Evolutionary conservation across 2,888 invertebrate species (phyloP), one percentile per base, ranked within the genome.

Genomic region (Xanthorhoe spadicearia): DNA sequence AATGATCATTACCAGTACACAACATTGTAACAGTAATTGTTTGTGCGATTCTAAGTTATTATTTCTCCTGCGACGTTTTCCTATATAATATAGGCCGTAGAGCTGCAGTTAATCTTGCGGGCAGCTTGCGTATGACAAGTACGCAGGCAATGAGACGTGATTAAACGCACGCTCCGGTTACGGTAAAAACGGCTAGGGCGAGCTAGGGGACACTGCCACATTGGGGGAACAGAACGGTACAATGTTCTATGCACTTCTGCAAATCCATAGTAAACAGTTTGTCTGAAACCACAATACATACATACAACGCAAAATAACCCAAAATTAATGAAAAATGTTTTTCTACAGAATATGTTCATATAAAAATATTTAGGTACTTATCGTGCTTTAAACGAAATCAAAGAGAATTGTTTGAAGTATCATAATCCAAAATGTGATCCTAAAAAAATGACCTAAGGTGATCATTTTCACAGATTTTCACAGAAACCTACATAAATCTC

Each of bases 121-220:
- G 62, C 64, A 66, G 68, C 66, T 57, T 75, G 72, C 71, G 72
- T 74, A 77, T 79, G 77, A 77, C 75, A 77, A 77, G 73, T 70
- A 76, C 71, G 72, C 69, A 49, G 62, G 73, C 66, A 75, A 69
- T 72, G 74, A 69, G 69, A 71, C 74, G 72, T 77, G 76, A 77
- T 78, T 76, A 78, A 77, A 78, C 71, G 74, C 77, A 74, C 71
- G 68, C 70, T 73, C 73, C 61, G 70, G 73, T 74, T 76, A 79
- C 76, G 69, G 75, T 77, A 76, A 77, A 77, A 76, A 76, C 73
- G 66, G 57, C 71, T 69, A 69, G 57, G 71, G 71, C 71, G 66
- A 71, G 62, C 66, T 48, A 55, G 68, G 70, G 72, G 74, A 70
- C 70, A 66, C 66, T 49, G 61, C 66, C 74, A 69, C 74, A 76